Percentiles rank a stretch among this genome's conserved stretches.
These are phyloP conservation scores for Tachyglossus aculeatus DNA, from an alignment of 2,797 vertebrate genomes.

Conservation along the genomic window DNA sequence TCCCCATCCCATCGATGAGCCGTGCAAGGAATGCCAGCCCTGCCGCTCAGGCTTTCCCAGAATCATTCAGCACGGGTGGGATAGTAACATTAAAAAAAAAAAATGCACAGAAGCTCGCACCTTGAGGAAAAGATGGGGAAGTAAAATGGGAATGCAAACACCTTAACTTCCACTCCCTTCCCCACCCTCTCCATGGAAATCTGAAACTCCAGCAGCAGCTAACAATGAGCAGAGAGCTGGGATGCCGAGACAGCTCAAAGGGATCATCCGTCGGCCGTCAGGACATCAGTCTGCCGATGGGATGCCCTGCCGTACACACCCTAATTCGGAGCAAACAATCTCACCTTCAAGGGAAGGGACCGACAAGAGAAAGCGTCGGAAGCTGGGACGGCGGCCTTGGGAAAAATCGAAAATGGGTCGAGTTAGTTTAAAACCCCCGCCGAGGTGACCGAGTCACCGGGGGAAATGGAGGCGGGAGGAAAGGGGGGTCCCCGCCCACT, in stretches of 20 bases:
- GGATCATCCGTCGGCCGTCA: too few species aligned
- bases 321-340: not conserved
- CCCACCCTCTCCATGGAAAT: too few species aligned
- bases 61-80: too few species aligned
- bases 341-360: not conserved
- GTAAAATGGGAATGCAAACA: not conserved
- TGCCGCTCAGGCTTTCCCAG: too few species aligned
- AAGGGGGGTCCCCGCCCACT: not conserved
- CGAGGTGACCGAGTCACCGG: not conserved
- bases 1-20: too few species aligned
- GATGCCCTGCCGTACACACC: too few species aligned
- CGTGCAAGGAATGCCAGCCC: too few species aligned
- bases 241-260: too few species aligned
- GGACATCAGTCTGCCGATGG: too few species aligned
- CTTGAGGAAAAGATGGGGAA: not conserved
- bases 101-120: not conserved
- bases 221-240: too few species aligned
- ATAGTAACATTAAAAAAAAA: not conserved
- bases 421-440: not conserved
- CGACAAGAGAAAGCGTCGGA: not conserved
- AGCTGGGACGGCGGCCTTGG: not conserved
- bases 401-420: not conserved
- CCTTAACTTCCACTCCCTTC: not conserved
- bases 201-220: too few species aligned
- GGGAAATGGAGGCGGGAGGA: not conserved